Percentiles rank a stretch among this genome's conserved stretches.
phyloP scores from a whole-genome alignment of 2,113 vertebrate species.

The Falco punctatus region DNA sequence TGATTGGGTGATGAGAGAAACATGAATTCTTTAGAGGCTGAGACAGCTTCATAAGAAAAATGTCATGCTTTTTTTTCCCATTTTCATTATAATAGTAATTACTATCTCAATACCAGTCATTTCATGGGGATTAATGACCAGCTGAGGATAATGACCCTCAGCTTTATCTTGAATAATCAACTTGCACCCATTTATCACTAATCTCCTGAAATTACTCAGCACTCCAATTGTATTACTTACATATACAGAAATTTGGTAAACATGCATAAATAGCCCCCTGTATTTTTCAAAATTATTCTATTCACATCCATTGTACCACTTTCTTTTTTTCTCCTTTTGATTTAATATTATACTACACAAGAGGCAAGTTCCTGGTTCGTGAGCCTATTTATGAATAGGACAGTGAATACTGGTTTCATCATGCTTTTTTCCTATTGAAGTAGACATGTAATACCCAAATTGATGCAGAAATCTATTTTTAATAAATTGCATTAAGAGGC shows the following conservation, averaged over 20 bases:
- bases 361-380: background rate
- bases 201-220: constrained; percentile 41
- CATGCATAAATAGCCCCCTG: background rate
- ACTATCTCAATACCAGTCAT: constrained; percentile 38
- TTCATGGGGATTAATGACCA: constrained; percentile 52
- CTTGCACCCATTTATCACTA: constrained; percentile 29
- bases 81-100: constrained; percentile 57
- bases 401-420: background rate
- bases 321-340: background rate
- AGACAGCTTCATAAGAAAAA: constrained; percentile 21
- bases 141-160: constrained; percentile 52
- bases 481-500: background rate
- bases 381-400: background rate
- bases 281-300: background rate
- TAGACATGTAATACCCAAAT: background rate
- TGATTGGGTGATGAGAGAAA: background rate
- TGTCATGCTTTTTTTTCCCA: background rate
- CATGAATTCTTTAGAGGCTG: constrained; percentile 19
- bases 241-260: constrained; percentile 31
- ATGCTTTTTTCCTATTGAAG: background rate
- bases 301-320: background rate
- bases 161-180: constrained; percentile 40
- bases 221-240: constrained; percentile 9
- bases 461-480: background rate
- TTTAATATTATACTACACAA: background rate